phyloP scores from a whole-genome alignment of 2,888 invertebrate species.

The Girardia tigrina region DNA sequence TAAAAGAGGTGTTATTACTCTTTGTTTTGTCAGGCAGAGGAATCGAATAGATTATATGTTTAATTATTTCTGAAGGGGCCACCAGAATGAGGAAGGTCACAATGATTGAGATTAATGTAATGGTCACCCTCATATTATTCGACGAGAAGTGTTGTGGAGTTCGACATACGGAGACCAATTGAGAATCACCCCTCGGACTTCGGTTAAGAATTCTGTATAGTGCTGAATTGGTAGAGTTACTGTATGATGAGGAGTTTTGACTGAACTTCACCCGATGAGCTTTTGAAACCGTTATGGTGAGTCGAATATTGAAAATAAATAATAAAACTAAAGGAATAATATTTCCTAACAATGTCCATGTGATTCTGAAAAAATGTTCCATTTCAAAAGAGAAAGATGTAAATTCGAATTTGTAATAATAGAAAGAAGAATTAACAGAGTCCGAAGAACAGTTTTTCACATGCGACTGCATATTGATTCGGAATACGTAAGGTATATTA shows the following conservation, averaged over 20 bases:
- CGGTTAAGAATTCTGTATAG: not conserved
- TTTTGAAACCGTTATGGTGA: constrained; percentile 35
- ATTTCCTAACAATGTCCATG: constrained; percentile 40
- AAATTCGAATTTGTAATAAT: constrained; percentile 32
- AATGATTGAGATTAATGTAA: constrained; percentile 40
- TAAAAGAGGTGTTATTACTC: not conserved
- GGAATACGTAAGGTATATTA: constrained; percentile 40
- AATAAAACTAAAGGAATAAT: constrained; percentile 39
- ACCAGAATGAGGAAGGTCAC: constrained; percentile 40
- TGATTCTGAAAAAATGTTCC: constrained; percentile 39
- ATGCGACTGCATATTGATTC: not conserved
- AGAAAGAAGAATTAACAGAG: not conserved
- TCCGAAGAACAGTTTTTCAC: not conserved
- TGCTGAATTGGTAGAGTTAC: constrained; percentile 1
- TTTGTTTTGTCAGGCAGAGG: not conserved
- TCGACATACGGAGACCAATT: not conserved
- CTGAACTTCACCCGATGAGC: not conserved
- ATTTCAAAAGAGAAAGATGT: not conserved
- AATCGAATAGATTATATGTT: constrained; percentile 38
- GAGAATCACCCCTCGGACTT: not conserved
- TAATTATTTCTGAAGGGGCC: constrained; percentile 40
- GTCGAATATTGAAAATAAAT: constrained; percentile 39
- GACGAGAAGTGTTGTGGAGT: not conserved
- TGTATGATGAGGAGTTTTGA: not conserved
- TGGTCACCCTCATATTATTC: constrained; percentile 37